Percentiles rank a stretch among this genome's conserved stretches.
Conservation (phyloP, 2,113 vertebrate genomes). For the Herpailurus yagouaroundi region DNA sequence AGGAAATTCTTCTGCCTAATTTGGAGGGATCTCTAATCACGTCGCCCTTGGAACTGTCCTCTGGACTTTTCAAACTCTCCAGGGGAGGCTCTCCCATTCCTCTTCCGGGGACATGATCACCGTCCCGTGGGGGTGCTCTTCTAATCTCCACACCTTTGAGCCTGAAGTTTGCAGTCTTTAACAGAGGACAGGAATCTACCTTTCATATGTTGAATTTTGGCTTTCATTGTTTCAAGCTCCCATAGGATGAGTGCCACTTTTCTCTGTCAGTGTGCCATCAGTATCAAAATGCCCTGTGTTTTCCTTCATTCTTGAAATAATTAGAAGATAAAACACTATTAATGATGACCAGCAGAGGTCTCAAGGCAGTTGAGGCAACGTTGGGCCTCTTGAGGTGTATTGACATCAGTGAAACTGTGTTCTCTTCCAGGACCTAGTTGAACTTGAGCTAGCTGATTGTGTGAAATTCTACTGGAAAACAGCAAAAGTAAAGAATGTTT, state of each 20-base stretch:
- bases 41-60: no score
- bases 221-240: background rate
- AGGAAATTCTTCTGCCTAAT: background rate
- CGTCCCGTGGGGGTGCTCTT: background rate
- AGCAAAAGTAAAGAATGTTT: background rate
- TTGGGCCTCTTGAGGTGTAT: background rate
- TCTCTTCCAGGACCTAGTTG: background rate
- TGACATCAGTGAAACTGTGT: background rate
- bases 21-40: no score
- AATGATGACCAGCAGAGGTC: background rate
- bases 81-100: rapidly evolving
- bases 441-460: background rate
- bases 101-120: background rate
- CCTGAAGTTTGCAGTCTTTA: background rate
- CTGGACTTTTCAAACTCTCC: background rate
- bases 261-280: no score
- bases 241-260: background rate
- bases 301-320: background rate
- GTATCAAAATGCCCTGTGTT: background rate
- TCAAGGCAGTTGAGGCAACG: background rate
- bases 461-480: background rate
- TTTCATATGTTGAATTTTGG: background rate
- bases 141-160: background rate
- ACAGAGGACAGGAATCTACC: background rate
- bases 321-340: background rate